Base-by-base conservation (phyloP, 2,888 invertebrate genomes). In the Sminthurinus aureus region DNA sequence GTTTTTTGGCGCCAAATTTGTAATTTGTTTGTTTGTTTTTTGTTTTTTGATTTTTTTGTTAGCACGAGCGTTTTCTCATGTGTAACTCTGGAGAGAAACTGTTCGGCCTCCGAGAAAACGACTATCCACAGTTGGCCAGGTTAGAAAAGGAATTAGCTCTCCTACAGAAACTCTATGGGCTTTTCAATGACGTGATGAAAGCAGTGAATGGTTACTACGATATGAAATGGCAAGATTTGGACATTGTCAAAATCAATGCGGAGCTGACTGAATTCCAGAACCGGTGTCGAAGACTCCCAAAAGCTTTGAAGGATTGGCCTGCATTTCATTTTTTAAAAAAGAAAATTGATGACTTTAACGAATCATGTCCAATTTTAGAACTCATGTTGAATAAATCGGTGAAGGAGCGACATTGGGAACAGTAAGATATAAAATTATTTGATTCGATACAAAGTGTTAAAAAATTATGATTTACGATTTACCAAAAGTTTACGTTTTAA, bases 331-430 rank as follows among this genome's bases (percentile, higher is more conserved):
- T 96, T 87, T 90, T 97, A 84, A 96, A 96, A 89, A 94, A 94
- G 86, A 96, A 96, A 91, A 96, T 97, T 85, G 96, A 97, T 88
- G 96, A 97, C 89, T 97, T 97, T 90, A 96, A 95, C 89, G 94
- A 96, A 90, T 95, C 94, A 12, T 96, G 96, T 89, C 96, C 96
- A 0, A 90, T 97, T 58, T 90, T 97, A 51, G 96, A 96, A 90
- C 89, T 96, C 87, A 96, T 97, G 96, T 94, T 96, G 4, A 95
- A 96, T 89, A 95, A 95, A 89, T 93, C 95, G 0, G 95, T 96
- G 94, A 94, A 95, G 89, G 93, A 94, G 6, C 92, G 95, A 6
- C 96, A 96, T 90, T 96, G 96, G 96, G 92, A 91, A 81, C n/a
- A n/a, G n/a, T n/a, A n/a, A n/a, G n/a, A n/a, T n/a, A n/a, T n/a